Evolutionary conservation across 2,888 invertebrate genomes (phyloP), one percentile per base, ranked within the genome.

Genomic region (Galerucella calmariensis): DNA sequence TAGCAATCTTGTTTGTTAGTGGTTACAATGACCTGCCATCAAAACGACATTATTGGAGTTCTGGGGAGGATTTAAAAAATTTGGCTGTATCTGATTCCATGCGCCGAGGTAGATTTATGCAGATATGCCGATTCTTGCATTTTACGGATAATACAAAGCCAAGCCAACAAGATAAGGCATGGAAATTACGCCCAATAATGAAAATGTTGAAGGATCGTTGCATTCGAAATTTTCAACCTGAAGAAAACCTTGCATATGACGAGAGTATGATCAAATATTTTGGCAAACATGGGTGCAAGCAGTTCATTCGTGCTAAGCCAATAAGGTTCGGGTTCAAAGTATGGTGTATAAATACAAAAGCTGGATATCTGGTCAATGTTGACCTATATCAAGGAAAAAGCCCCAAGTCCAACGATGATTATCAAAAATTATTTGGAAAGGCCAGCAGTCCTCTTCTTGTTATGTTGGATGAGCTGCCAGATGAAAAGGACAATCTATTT

Each of bases 321-420:
- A 69, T 69, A 58, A 58, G 69, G 44, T 69, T 69, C 69, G 69
- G 69, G 59, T 69, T 58, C 44, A 59, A 69, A 69, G 59, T 69
- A 16, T 69, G 58, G 69, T 69, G 69, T 35, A 58, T 59, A 59
- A 69, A 69, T 56, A 46, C 35, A 35, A 35, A 35, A 35, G 35
- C 35, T 35, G 35, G 35, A 35, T 35, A 35, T 35, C 35, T 35
- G 35, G 35, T 35, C 35, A 35, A 35, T 35, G 2, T 35, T 35
- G 35, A 35, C 35, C 35, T 35, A 35, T 35, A 35, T 35, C 35
- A 35, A 35, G 35, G 35, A 35, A 35, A 35, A 35, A 35, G 35
- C 35, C 35, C 35, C 35, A 35, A 35, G 35, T 35, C 35, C 35
- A 35, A 35, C 35, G 35, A 35, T 35, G 35, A 35, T 35, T 35